phyloP scores from a whole-genome alignment of 2,888 invertebrate genomes.

The Rotaria socialis region DNA sequence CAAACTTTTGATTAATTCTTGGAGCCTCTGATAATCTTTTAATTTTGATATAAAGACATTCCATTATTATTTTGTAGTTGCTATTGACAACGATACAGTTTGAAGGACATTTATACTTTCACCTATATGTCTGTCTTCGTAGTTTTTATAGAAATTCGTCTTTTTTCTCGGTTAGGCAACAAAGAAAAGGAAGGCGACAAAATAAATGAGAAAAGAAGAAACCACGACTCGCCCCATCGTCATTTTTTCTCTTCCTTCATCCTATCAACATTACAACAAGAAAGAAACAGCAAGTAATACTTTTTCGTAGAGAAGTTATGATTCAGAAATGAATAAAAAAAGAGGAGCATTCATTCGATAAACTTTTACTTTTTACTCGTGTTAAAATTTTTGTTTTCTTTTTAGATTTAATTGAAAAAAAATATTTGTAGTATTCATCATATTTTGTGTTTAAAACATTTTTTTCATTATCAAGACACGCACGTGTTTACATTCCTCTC shows the following conservation, averaged over 20 bases:
- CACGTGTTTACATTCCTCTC: not conserved
- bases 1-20: too few relatives aligned
- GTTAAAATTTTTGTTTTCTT: not conserved
- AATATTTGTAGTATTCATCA: not conserved
- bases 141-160: not conserved
- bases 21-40: too few relatives aligned
- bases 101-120: not conserved
- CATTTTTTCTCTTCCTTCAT: not conserved
- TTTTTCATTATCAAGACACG: not conserved
- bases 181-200: not conserved
- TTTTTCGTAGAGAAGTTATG: not conserved
- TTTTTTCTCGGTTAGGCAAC: not conserved
- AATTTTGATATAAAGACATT: not conserved
- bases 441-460: not conserved
- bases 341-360: not conserved
- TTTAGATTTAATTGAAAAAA: not conserved
- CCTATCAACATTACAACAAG: not conserved
- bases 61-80: not conserved
- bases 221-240: not conserved
- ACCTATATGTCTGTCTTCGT: not conserved
- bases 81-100: not conserved
- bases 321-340: not conserved
- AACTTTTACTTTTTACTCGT: not conserved
- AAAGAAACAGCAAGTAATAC: not conserved
- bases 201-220: not conserved